These are phyloP conservation scores for Achroia grisella DNA, from an alignment of 1,140 invertebrate genomes.

Conservation along the genomic window DNA sequence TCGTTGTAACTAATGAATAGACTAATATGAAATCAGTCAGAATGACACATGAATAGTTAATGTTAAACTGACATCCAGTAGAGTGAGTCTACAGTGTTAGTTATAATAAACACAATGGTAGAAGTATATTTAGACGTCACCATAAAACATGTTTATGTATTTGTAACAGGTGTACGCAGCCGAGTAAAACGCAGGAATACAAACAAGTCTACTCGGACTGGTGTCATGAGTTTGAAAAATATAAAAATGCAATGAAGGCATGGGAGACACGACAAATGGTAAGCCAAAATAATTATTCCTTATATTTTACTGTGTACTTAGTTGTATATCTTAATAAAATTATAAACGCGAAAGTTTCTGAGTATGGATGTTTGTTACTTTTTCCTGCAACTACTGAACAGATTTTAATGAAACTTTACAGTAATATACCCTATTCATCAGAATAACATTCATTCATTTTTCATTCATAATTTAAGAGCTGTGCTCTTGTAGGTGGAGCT, in stretches of 20 bases:
- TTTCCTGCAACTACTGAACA: no score
- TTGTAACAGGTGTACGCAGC: constrained; percentile 76
- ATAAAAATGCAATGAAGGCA: constrained; percentile 84
- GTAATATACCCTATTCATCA: no score
- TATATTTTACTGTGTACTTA: no score
- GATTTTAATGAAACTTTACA: no score
- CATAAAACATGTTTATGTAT: not conserved
- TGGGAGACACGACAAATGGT: constrained; percentile 85
- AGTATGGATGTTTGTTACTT: no score
- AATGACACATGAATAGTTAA: not conserved
- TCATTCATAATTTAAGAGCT: no score
- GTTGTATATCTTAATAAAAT: no score
- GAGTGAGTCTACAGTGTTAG: constrained; percentile 5
- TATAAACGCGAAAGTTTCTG: no score
- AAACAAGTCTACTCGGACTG: constrained; percentile 86
- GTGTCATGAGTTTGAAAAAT: constrained; percentile 88
- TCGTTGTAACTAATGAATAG: no score
- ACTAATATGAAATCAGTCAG: not conserved
- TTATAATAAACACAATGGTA: not conserved
- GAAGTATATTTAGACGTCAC: no score
- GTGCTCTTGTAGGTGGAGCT: no score
- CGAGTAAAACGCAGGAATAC: constrained; percentile 81
- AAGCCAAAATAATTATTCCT: constrained; percentile 28
- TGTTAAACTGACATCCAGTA: not conserved
- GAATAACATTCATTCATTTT: no score